Conservation (phyloP, 1,140 invertebrate species). For the Platorchestia sp. region DNA sequence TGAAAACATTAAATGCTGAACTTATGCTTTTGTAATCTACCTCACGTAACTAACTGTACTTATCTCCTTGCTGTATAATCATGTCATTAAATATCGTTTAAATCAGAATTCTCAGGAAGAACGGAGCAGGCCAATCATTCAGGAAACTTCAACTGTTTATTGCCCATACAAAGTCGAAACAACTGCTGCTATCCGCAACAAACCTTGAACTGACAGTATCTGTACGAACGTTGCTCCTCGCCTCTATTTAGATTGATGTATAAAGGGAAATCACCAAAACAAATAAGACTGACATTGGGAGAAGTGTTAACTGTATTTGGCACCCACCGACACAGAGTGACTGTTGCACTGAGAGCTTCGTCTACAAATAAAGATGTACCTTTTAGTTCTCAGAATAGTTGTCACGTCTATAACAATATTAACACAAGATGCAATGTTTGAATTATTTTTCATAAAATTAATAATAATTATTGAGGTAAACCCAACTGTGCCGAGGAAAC, state of each 20-base stretch:
- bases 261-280: background rate
- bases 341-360: background rate
- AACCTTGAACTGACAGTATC: background rate
- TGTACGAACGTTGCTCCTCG: background rate
- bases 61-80: background rate
- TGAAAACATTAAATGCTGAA: no score
- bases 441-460: background rate
- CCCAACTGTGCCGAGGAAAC: background rate
- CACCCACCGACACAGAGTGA: background rate
- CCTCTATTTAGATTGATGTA: background rate
- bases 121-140: background rate
- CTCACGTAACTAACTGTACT: background rate
- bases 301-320: background rate
- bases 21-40: no score
- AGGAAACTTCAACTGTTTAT: background rate
- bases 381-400: background rate
- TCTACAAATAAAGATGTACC: background rate
- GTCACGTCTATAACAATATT: background rate
- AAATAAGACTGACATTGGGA: background rate
- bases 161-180: background rate
- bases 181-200: background rate
- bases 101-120: background rate
- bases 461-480: background rate
- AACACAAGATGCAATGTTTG: no score
- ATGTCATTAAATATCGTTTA: background rate